These are phyloP conservation scores for Hippolais icterina DNA, from an alignment of 2,113 vertebrate genomes.

Conservation along the genomic window DNA sequence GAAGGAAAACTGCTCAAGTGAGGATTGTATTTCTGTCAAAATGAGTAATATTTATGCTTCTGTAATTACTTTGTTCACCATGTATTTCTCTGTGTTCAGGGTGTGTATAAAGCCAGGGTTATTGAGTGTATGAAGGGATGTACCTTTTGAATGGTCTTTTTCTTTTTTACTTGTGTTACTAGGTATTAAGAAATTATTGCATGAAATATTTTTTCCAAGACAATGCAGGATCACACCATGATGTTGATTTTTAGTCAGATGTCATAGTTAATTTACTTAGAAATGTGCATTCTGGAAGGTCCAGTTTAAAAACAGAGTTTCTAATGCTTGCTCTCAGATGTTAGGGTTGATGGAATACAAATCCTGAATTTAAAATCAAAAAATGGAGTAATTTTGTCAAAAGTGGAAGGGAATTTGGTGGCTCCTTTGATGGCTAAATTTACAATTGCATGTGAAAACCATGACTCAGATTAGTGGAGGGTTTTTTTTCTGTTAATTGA, in stretches of 20 bases:
- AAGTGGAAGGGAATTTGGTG: not conserved
- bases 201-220: not conserved
- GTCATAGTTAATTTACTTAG: not conserved
- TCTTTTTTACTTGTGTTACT: not conserved
- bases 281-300: not conserved
- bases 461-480: not conserved
- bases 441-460: not conserved
- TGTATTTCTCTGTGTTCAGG: not conserved
- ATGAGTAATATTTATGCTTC: conserved; percentile 49
- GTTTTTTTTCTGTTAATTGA: not conserved
- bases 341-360: not conserved
- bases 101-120: not conserved
- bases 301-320: not conserved
- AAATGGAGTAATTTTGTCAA: not conserved
- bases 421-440: not conserved
- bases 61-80: conserved; percentile 34
- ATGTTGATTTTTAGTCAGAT: not conserved
- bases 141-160: not conserved
- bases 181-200: not conserved
- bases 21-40: conserved; percentile 63
- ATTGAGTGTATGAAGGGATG: not conserved
- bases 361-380: not conserved
- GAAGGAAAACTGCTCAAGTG: conserved; percentile 87
- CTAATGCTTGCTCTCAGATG: not conserved
- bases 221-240: not conserved